Base-by-base conservation (phyloP, 2,113 vertebrate species). In the Carassius carassius region DNA sequence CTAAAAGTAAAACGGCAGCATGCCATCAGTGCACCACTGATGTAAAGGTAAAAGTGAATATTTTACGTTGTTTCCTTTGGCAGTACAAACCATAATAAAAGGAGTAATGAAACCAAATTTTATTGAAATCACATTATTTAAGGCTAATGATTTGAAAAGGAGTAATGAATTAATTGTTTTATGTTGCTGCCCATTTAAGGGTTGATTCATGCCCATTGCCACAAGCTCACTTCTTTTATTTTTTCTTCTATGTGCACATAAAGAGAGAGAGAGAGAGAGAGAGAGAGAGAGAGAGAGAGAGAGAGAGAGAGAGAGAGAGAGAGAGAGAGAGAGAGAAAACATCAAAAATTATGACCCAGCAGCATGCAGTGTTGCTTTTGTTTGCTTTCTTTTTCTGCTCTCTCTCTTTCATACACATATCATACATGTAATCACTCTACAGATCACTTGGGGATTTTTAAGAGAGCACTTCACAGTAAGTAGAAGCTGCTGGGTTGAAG, bases 401-500 rank as follows among this genome's bases (percentile, higher is more conserved):
- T 25, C 12, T 78, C 11, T 79, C 32, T 44, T 21, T 69, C 54
- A 76, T 67, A 76, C 77, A 81, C 67, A 89, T 81, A 86, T 74
- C 84, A 82, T 76, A 76, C 51, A 69, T 54, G 19, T 16, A 76
- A 47, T 75, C 70, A 83, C 14, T 58, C n/a, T 32, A 76, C 70
- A 83, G 56, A 81, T 67, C 78, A 81, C 79, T 81, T 81, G 78
- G 78, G 78, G 58, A 81, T 67, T 62, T 67, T 81, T 82, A 12
- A 63, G 75, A 83, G 73, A 69, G 78, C 49, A 56, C 78, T 86
- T 87, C 69, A 84, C 76, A 79, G 84, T 62, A 62, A 77, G 76
- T 35, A 14, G 49, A 91, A 85, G 90, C 91, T 73, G 89, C 51
- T 32, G 78, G 87, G 89, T 90, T 92, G 87, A 93, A 91, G 89